phyloP scores from a whole-genome alignment of 2,113 vertebrate species.

The Strix uralensis region DNA sequence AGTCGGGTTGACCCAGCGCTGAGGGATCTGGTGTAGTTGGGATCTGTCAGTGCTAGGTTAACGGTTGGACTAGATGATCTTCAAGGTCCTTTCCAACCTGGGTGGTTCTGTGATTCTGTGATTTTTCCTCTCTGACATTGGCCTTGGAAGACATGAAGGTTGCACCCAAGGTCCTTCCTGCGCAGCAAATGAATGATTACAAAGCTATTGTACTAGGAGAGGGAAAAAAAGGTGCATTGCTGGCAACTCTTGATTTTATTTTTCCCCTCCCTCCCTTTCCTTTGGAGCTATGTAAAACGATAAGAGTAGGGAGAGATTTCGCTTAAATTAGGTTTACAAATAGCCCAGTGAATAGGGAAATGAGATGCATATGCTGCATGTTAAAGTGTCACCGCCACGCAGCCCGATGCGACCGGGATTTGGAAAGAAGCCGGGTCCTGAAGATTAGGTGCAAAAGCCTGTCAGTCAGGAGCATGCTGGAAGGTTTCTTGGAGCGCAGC shows the following conservation, averaged over 20 bases:
- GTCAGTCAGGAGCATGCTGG: background rate
- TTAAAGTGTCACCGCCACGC: background rate
- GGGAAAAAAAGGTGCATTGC: background rate
- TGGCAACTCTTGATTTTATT: background rate
- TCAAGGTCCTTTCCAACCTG: too few species aligned
- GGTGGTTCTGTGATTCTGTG: too few species aligned
- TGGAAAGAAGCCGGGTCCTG: background rate
- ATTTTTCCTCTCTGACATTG: background rate
- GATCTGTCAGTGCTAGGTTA: too few species aligned
- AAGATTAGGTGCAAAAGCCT: background rate
- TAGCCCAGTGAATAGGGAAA: constrained; percentile 45
- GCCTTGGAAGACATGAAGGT: background rate
- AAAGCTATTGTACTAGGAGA: background rate
- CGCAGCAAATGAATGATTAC: background rate
- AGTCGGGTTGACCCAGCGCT: too few species aligned
- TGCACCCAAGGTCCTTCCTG: background rate
- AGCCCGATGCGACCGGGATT: background rate
- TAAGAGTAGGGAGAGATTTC: background rate
- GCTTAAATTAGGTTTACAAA: constrained; percentile 60
- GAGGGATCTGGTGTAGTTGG: too few species aligned
- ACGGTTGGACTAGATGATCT: too few species aligned
- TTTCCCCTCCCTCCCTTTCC: background rate
- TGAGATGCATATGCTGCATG: constrained; percentile 23
- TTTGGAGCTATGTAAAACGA: background rate
- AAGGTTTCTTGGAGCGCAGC: background rate